phyloP scores from a whole-genome alignment of 2,797 vertebrate species.

The Thamnophis elegans region DNA sequence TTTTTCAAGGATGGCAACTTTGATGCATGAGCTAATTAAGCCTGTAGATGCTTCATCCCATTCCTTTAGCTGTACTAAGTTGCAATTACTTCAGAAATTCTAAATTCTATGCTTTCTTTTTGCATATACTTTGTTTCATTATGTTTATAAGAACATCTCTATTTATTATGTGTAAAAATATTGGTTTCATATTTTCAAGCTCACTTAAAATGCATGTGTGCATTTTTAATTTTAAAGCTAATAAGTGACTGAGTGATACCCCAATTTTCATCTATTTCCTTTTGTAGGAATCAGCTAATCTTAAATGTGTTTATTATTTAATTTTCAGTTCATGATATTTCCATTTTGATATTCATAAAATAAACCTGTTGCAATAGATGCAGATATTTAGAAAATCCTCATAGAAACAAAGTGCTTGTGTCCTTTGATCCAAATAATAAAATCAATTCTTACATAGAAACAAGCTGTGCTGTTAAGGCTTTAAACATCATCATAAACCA shows the following conservation, averaged over 20 bases:
- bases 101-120: neutral
- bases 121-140: slow-evolving; percentile 26
- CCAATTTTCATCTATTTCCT: neutral
- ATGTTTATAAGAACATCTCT: slow-evolving; percentile 37
- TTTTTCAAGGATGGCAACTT: neutral
- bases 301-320: slow-evolving; percentile 27
- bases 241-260: neutral
- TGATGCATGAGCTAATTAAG: neutral
- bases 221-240: neutral
- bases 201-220: slow-evolving; percentile 40
- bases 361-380: slow-evolving; percentile 49
- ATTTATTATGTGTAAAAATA: slow-evolving; percentile 51
- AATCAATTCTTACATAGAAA: slow-evolving; percentile 65
- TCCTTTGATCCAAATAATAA: slow-evolving; percentile 67
- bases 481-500: slow-evolving; percentile 68
- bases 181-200: slow-evolving; percentile 49
- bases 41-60: neutral
- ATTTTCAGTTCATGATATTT: slow-evolving; percentile 21
- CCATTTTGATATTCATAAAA: slow-evolving; percentile 51
- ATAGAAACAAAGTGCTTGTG: slow-evolving; percentile 62
- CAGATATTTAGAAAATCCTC: slow-evolving; percentile 43
- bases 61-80: neutral
- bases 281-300: neutral
- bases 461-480: slow-evolving; percentile 63
- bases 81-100: neutral